Conservation (phyloP, 2,888 invertebrate genomes). For the Pegoplata infirma region DNA sequence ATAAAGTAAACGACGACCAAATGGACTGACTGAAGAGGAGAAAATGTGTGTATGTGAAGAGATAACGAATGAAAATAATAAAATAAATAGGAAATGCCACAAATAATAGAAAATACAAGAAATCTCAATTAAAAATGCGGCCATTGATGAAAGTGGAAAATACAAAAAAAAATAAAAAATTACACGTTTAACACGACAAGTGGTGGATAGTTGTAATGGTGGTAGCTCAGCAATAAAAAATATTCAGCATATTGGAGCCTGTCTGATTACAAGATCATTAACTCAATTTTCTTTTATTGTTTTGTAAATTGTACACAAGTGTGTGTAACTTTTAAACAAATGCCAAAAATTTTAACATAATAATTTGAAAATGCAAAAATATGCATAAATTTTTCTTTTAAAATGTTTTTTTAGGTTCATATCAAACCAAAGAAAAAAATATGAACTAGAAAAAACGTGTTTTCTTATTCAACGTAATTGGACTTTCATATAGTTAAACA, state of each 20-base stretch:
- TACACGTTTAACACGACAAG: slow-evolving; percentile 34
- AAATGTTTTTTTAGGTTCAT: slow-evolving; percentile 11
- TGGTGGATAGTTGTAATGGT: slow-evolving; percentile 5
- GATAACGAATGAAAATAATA: slow-evolving; percentile 31
- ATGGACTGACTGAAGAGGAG: background rate
- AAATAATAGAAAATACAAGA: slow-evolving; percentile 47
- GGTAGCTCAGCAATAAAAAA: background rate
- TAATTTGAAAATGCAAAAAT: background rate
- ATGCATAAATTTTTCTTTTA: background rate
- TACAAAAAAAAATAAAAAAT: slow-evolving; percentile 10
- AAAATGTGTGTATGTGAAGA: slow-evolving; percentile 8
- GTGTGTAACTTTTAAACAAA: background rate
- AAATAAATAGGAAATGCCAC: slow-evolving; percentile 58
- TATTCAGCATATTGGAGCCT: background rate
- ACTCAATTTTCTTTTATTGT: background rate
- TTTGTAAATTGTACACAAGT: too few species aligned
- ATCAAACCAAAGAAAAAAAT: slow-evolving; percentile 36
- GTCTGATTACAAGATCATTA: background rate
- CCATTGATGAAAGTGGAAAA: slow-evolving; percentile 49
- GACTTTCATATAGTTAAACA: slow-evolving; percentile 54
- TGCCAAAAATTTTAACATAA: slow-evolving; percentile 4
- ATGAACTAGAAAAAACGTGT: slow-evolving; percentile 63
- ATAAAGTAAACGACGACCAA: slow-evolving; percentile 2
- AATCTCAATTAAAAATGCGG: slow-evolving; percentile 53
- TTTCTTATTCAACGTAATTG: slow-evolving; percentile 61